Evolutionary conservation across 2,888 invertebrate species (phyloP), one percentile per base, ranked within the genome.

Genomic region (Trichopoda pennipes): DNA sequence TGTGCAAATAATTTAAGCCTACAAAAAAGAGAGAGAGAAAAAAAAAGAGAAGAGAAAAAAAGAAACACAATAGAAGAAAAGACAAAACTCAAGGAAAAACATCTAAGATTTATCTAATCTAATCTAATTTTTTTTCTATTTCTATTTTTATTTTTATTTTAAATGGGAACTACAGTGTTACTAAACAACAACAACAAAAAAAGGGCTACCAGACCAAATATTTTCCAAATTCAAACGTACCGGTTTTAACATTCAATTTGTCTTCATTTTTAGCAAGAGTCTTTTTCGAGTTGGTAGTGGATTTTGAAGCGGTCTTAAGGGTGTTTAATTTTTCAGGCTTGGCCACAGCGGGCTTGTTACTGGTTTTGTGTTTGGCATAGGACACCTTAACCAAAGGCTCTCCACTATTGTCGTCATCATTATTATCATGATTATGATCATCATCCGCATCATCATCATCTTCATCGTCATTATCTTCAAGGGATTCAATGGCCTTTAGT

Each of bases 141-240:
- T 63, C 42, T 58, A 8, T 49, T 38, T 49, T 42, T 32, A 17
- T 86, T 88, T 88, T 88, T 87, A 3, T 10, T 7, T 6, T 38
- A 12, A 38, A 12, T 38, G 38, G 38, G 38, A 38, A 12, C 35
- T 6, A 35, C 38, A 38, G 38, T 12, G 38, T 12, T 38, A 12
- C 12, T 9, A 89, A 88, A 87, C 87, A 87, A 87, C 88, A 87
- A 87, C 88, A 86, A 87, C 86, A 87, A 79, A 77, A 74, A 75
- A 70, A 80, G 74, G 79, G 78, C 94, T 94, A 95, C 95, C 95
- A 95, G 94, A 95, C 95, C 92, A 94, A 94, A 94, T 93, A 94
- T 93, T 96, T 96, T 93, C 95, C 95, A 93, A 94, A 94, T 92
- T 95, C 95, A 92, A 95, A 95, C 94, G 95, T 95, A 94, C 96